A percentile compares a stretch with the other conserved stretches of the same genome.
Conservation (phyloP, 1,140 invertebrate genomes). For the Aculops lycopersici region DNA sequence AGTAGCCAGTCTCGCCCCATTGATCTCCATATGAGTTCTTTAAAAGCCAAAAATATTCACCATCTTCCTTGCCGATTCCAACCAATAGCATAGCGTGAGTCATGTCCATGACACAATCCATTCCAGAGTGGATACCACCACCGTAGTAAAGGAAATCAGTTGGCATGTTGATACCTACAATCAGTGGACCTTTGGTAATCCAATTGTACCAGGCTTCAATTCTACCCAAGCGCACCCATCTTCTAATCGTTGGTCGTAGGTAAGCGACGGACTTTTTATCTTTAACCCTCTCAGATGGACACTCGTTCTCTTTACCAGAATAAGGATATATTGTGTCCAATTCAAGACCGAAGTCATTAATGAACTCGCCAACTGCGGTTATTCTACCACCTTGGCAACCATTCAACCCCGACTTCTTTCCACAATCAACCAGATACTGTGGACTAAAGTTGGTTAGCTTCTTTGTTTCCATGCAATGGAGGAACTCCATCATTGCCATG, state of each 20-base stretch:
- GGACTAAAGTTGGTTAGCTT: not conserved
- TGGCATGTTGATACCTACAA: not conserved
- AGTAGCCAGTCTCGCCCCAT: not conserved
- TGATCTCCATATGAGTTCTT: not conserved
- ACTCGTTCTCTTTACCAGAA: not conserved
- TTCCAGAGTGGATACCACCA: not conserved
- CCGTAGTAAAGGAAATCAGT: not conserved
- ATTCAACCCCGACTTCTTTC: not conserved
- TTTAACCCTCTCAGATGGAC: not conserved
- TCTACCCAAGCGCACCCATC: not conserved
- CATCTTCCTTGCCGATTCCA: not conserved
- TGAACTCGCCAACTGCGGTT: not conserved
- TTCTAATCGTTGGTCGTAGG: not conserved
- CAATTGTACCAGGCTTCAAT: not conserved
- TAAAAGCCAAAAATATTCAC: not conserved
- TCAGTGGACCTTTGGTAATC: not conserved
- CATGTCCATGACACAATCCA: not conserved
- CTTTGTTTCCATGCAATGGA: not conserved
- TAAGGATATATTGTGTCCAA: not conserved
- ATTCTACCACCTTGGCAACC: not conserved
- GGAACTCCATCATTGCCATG: not conserved
- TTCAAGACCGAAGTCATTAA: not conserved
- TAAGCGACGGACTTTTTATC: not conserved
- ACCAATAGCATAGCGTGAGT: not conserved
- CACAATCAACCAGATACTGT: not conserved